A percentile compares a stretch with the other conserved stretches of the same genome.
Conservation (phyloP, 2,797 vertebrate species). For the Poeciliopsis infans region DNA sequence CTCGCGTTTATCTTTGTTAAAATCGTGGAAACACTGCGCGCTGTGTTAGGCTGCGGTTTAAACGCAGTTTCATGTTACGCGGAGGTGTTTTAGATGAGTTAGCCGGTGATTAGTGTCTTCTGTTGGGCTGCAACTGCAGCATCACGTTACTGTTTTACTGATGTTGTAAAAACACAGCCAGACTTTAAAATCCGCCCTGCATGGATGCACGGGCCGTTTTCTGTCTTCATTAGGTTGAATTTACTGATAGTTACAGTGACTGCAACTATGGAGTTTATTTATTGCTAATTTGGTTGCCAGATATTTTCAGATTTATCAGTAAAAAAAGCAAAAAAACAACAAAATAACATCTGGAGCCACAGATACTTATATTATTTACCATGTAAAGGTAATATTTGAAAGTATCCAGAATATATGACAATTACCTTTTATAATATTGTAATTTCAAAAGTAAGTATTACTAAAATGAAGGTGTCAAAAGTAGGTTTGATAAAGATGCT, state of each 20-base stretch:
- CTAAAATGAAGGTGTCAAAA: background rate
- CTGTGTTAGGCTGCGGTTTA: rapidly evolving
- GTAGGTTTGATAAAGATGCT: background rate
- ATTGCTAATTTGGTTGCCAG: background rate
- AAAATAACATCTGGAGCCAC: too few relatives aligned
- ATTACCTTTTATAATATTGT: background rate
- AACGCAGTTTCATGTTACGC: rapidly evolving
- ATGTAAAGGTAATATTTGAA: background rate
- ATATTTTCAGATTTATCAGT: background rate
- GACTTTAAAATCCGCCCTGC: background rate
- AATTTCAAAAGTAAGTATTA: background rate
- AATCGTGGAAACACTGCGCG: background rate
- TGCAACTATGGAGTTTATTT: background rate
- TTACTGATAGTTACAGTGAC: background rate
- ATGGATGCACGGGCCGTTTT: background rate
- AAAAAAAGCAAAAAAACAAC: background rate
- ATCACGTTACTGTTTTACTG: rapidly evolving
- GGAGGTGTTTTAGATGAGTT: background rate
- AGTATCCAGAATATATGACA: background rate
- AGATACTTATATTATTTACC: background rate
- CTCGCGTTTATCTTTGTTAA: rapidly evolving
- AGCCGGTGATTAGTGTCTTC: slow-evolving; percentile 5
- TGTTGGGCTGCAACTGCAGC: background rate
- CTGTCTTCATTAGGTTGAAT: background rate
- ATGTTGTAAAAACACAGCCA: background rate